phyloP scores from a whole-genome alignment of 2,888 invertebrate species.

The Orthonychiurus folsomi region DNA sequence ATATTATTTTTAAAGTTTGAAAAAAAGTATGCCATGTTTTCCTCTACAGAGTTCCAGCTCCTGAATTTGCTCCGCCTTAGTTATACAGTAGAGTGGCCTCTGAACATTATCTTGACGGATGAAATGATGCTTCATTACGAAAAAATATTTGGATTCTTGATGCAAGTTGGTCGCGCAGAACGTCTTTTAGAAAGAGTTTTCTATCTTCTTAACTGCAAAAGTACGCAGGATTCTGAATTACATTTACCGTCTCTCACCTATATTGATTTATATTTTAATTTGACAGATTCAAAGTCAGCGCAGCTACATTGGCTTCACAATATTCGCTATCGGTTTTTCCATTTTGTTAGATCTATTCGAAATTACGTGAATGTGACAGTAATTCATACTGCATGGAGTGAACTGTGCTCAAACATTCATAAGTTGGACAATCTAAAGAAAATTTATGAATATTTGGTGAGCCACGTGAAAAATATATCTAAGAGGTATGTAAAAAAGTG shows the following conservation, averaged over 20 bases:
- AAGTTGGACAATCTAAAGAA: conserved; percentile 60
- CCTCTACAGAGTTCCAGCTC: conserved; percentile 43
- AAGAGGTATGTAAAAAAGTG: conserved; percentile 49
- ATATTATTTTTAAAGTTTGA: too few species aligned
- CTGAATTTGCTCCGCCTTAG: conserved; percentile 59
- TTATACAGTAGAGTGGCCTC: conserved; percentile 65
- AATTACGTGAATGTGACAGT: conserved; percentile 70
- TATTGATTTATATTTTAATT: conserved; percentile 12
- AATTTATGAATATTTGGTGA: conserved; percentile 61
- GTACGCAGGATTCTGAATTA: conserved; percentile 15
- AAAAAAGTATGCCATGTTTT: too few species aligned
- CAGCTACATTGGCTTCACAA: conserved; percentile 64
- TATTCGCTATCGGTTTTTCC: conserved; percentile 64
- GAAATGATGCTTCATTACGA: conserved; percentile 62
- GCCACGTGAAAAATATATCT: conserved; percentile 64
- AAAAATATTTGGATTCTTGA: conserved; percentile 63
- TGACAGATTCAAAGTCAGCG: conserved; percentile 45
- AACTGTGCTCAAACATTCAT: conserved; percentile 59
- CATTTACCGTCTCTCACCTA: conserved; percentile 1
- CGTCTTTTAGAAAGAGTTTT: conserved; percentile 66
- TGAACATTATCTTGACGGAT: conserved; percentile 65
- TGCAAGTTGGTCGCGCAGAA: conserved; percentile 65
- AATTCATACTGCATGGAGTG: conserved; percentile 63
- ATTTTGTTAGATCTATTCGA: conserved; percentile 64
- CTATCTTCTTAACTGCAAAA: conserved; percentile 42